Percentiles rank a stretch among this genome's conserved stretches.
These are phyloP conservation scores for Orcinus orca DNA, from an alignment of 2,113 vertebrate genomes.

Conservation along the genomic window DNA sequence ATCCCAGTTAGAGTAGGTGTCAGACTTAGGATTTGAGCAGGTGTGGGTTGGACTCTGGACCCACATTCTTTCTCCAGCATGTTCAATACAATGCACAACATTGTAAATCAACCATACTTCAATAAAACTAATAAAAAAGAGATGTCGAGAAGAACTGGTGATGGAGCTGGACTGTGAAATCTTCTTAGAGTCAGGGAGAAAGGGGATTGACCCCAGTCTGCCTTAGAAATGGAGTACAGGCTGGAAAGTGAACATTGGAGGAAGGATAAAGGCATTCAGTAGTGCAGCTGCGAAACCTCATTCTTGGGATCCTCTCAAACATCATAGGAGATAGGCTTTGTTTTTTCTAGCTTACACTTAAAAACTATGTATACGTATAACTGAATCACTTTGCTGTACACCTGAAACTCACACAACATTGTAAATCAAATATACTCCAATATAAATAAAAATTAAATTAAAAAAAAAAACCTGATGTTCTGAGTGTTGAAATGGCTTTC, in stretches of 20 bases:
- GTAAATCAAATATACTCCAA: no score
- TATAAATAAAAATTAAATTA: no score
- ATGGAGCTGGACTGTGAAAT: background rate
- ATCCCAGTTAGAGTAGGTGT: background rate
- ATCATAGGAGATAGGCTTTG: fast-evolving
- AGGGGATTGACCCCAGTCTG: background rate
- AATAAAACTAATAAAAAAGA: no score
- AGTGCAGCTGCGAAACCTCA: fast-evolving
- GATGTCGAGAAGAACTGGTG: background rate
- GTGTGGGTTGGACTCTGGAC: no score
- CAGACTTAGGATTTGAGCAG: background rate
- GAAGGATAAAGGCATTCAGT: background rate
- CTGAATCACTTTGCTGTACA: background rate
- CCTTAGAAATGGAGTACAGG: no score
- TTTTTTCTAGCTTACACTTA: fast-evolving
- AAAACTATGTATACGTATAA: background rate
- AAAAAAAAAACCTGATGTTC: no score
- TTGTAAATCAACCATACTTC: no score
- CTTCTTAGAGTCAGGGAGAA: background rate
- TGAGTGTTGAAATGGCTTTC: background rate
- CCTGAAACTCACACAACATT: background rate
- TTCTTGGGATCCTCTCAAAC: background rate
- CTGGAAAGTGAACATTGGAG: fast-evolving
- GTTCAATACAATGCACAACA: background rate
- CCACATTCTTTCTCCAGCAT: background rate